These are phyloP conservation scores for Dromius quadrimaculatus DNA, from an alignment of 2,888 invertebrate genomes.

Conservation along the genomic window DNA sequence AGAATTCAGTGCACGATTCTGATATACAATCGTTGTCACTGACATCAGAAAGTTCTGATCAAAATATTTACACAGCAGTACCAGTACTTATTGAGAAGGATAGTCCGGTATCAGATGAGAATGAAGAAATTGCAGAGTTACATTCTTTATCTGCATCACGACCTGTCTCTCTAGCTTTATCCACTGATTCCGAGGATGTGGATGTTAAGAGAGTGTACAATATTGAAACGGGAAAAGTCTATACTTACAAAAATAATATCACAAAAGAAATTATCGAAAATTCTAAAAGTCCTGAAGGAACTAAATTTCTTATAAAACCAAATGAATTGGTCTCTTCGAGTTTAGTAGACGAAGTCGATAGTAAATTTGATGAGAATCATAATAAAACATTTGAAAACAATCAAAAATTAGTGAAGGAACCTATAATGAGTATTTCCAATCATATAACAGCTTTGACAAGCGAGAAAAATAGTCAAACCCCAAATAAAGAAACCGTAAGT, in stretches of 20 bases:
- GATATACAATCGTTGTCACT: conserved; percentile 35
- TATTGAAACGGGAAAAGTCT: conserved; percentile 61
- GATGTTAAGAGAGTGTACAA: conserved; percentile 64
- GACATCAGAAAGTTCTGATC: conserved; percentile 29
- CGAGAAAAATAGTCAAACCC: not conserved
- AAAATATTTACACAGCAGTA: conserved; percentile 54
- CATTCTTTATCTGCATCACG: conserved; percentile 48
- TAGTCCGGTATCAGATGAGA: conserved; percentile 44
- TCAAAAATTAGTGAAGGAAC: conserved; percentile 30
- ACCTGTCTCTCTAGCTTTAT: conserved; percentile 58
- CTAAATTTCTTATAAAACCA: conserved; percentile 32
- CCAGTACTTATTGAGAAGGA: conserved; percentile 55
- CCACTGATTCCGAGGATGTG: conserved; percentile 64
- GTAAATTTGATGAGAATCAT: conserved; percentile 48
- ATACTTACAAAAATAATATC: conserved; percentile 54
- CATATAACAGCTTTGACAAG: conserved; percentile 16
- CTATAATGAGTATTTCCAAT: conserved; percentile 49
- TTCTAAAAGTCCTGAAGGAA: conserved; percentile 53
- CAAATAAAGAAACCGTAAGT: not conserved
- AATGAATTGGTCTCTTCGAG: conserved; percentile 34
- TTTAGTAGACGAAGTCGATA: conserved; percentile 44
- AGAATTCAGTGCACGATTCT: conserved; percentile 33
- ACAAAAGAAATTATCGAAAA: conserved; percentile 54
- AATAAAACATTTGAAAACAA: conserved; percentile 41
- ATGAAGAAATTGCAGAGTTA: conserved; percentile 52